A percentile compares a stretch with the other conserved stretches of the same genome.
Evolutionary conservation across 2,888 invertebrate genomes (phyloP).

Genomic region (Digitonthophagus gazella): DNA sequence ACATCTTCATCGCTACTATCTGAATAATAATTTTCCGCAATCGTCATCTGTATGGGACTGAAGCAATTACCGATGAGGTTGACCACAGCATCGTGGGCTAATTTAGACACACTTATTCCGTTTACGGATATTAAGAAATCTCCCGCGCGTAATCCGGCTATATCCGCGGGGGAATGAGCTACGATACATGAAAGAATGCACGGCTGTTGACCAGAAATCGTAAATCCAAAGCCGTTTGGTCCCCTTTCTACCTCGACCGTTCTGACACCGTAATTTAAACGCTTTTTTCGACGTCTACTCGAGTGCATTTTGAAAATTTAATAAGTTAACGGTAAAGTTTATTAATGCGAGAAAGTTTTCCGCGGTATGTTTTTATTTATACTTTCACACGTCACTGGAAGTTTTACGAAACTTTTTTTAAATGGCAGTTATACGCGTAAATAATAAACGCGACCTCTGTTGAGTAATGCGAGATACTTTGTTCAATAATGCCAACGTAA

Average conservation of each 20-base stretch:
- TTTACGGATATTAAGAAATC: constrained; percentile 92
- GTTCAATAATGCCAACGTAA: neutral
- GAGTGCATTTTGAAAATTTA: constrained; percentile 55
- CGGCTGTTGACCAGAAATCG: constrained; percentile 94
- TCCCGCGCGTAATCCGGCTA: constrained; percentile 85
- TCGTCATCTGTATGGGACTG: constrained; percentile 79
- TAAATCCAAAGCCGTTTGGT: constrained; percentile 93
- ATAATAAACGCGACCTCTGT: neutral
- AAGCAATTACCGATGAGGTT: constrained; percentile 84
- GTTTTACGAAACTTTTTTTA: constrained; percentile 42
- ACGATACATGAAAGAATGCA: constrained; percentile 94
- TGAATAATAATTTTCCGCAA: constrained; percentile 83
- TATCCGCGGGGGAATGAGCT: constrained; percentile 83
- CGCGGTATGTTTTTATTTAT: constrained; percentile 27
- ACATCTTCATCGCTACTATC: constrained; percentile 81
- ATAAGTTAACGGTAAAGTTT: neutral
- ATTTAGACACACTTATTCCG: constrained; percentile 85
- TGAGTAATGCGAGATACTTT: neutral
- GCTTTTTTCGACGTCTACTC: constrained; percentile 65
- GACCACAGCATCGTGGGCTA: constrained; percentile 91
- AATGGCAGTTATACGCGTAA: constrained; percentile 42
- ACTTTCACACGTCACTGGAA: constrained; percentile 38
- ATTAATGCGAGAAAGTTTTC: constrained; percentile 23
- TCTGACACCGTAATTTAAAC: constrained; percentile 72
- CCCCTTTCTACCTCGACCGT: constrained; percentile 85